Conservation (phyloP, 2,113 vertebrate species). For the Hydrochoerus hydrochaeris region DNA sequence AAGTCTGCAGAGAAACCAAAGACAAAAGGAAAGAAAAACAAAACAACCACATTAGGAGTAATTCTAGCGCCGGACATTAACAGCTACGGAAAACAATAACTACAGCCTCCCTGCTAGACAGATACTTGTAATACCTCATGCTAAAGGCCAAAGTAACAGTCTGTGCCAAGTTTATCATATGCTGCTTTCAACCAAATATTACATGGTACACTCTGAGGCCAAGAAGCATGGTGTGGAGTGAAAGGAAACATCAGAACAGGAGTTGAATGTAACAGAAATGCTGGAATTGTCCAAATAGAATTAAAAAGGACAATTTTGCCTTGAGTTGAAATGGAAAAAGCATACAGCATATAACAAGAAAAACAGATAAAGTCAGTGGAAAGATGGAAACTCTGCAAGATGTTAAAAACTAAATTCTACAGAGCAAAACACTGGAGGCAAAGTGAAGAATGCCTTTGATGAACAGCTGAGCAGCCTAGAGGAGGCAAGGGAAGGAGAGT, state of each 20-base stretch:
- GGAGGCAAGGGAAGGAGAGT: background rate
- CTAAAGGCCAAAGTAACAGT: too few relatives aligned
- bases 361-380: background rate
- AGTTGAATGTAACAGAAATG: background rate
- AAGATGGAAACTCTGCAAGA: background rate
- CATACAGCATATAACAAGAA: too few relatives aligned
- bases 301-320: background rate
- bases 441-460: background rate
- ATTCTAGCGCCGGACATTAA: background rate
- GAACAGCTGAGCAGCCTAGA: background rate
- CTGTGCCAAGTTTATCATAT: background rate
- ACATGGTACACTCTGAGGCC: background rate
- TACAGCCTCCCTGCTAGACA: background rate
- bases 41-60: background rate
- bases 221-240: background rate
- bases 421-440: background rate
- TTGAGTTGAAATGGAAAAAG: background rate
- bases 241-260: background rate
- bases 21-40: background rate
- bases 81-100: background rate
- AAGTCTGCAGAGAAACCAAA: background rate
- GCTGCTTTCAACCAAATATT: background rate
- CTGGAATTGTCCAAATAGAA: background rate
- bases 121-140: too few relatives aligned
- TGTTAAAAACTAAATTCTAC: background rate